Conservation (phyloP, 2,797 vertebrate species). For the Phyllotis vaccarum region DNA sequence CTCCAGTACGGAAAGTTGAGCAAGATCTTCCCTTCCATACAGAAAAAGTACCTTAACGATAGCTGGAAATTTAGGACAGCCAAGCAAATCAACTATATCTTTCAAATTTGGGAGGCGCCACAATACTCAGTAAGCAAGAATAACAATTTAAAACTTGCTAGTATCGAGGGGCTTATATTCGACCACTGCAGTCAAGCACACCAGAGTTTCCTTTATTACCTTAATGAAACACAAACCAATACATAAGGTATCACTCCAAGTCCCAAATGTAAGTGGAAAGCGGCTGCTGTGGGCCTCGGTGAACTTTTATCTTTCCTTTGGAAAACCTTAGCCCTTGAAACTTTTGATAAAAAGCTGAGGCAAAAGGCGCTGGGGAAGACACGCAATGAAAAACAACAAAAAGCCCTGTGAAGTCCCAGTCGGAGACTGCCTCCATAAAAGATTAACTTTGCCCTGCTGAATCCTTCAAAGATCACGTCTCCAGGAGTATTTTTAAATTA, state of each 20-base stretch:
- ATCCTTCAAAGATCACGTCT: slow-evolving; percentile 18
- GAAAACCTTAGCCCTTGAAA: slow-evolving; percentile 46
- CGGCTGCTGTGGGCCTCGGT: not conserved
- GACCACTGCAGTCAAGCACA: not conserved
- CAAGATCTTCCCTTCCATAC: slow-evolving; percentile 20
- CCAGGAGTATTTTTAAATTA: not conserved
- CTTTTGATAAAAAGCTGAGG: slow-evolving; percentile 19
- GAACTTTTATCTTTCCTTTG: not conserved
- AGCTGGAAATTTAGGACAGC: not conserved
- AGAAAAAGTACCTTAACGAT: not conserved
- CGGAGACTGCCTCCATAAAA: slow-evolving; percentile 17
- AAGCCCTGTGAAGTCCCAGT: not conserved
- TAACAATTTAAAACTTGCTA: not conserved
- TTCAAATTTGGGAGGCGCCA: not conserved
- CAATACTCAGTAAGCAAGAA: not conserved
- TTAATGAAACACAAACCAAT: not conserved
- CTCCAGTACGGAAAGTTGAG: not conserved
- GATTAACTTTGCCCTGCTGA: slow-evolving; percentile 49
- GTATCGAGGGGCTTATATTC: not conserved
- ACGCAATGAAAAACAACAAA: not conserved
- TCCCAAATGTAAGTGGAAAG: not conserved
- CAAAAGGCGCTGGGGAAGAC: not conserved
- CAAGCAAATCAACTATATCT: not conserved
- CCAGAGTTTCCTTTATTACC: not conserved
- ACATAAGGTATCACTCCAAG: not conserved